Conservation (phyloP, 2,797 vertebrate genomes). For the Chelon auratus region DNA sequence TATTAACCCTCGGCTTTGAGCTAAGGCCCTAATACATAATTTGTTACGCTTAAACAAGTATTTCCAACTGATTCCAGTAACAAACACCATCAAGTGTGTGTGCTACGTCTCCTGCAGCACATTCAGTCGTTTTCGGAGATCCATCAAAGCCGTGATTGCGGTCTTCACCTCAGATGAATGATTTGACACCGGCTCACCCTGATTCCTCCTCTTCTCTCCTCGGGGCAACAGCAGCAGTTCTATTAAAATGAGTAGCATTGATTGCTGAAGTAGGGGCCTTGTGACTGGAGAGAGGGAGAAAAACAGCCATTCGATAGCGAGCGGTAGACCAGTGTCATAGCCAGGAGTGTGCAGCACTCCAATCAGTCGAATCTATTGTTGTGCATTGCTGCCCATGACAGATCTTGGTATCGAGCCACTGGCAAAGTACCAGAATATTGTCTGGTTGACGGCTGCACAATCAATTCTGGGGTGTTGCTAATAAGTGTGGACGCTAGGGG, state of each 20-base stretch:
- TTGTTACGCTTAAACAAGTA: slow-evolving; percentile 22
- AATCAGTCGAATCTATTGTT: slow-evolving; percentile 84
- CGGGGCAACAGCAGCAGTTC: slow-evolving; percentile 50
- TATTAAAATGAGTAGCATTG: slow-evolving; percentile 81
- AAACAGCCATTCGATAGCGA: slow-evolving; percentile 74
- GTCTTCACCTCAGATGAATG: slow-evolving; percentile 50
- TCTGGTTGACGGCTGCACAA: slow-evolving; percentile 75
- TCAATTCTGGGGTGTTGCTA: slow-evolving; percentile 65
- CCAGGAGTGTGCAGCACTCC: slow-evolving; percentile 76
- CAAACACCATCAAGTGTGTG: neutral
- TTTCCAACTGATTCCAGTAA: slow-evolving; percentile 32
- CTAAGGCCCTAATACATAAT: neutral
- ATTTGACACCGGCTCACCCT: slow-evolving; percentile 55
- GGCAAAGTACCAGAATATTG: slow-evolving; percentile 81
- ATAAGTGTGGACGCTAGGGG: slow-evolving; percentile 71
- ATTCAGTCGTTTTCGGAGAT: slow-evolving; percentile 35
- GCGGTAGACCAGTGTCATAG: slow-evolving; percentile 75
- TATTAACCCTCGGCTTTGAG: neutral
- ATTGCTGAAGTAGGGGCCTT: slow-evolving; percentile 79
- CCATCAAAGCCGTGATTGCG: slow-evolving; percentile 47
- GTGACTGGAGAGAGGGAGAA: slow-evolving; percentile 69
- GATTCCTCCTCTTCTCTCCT: slow-evolving; percentile 55
- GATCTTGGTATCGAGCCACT: slow-evolving; percentile 81
- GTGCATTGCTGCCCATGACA: slow-evolving; percentile 80
- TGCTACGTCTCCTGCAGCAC: neutral